These are phyloP conservation scores for Tineola bisselliella DNA, from an alignment of 2,888 invertebrate species.

Conservation along the genomic window DNA sequence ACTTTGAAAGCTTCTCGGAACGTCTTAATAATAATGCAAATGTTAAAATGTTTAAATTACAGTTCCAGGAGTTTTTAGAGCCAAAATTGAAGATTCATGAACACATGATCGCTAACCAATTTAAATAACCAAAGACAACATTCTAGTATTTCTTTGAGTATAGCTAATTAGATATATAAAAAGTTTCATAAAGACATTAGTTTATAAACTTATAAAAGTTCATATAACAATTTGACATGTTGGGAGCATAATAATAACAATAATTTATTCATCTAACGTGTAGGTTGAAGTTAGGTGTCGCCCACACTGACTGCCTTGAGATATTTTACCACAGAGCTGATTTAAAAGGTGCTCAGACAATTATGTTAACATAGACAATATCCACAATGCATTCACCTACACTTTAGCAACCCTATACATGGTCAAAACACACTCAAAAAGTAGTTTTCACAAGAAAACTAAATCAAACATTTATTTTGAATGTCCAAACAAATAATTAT, in stretches of 20 bases:
- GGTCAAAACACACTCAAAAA: background rate
- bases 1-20: too few relatives aligned
- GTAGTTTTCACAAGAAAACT: background rate
- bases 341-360: background rate
- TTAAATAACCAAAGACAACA: too few relatives aligned
- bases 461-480: slow-evolving; percentile 15
- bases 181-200: too few relatives aligned
- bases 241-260: slow-evolving; percentile 35
- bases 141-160: too few relatives aligned
- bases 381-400: background rate
- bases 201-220: too few relatives aligned
- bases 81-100: too few relatives aligned
- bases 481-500: background rate
- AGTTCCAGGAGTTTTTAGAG: too few relatives aligned
- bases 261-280: slow-evolving; percentile 59
- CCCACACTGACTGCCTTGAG: slow-evolving; percentile 57
- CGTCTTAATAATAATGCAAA: too few relatives aligned
- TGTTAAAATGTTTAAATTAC: too few relatives aligned
- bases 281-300: slow-evolving; percentile 49
- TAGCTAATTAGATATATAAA: too few relatives aligned
- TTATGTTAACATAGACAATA: background rate
- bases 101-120: too few relatives aligned
- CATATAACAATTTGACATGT: slow-evolving; percentile 34
- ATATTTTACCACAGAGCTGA: slow-evolving; percentile 25
- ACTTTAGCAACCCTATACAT: background rate